Conservation (phyloP, 2,113 vertebrate genomes). For the Cervus canadensis region DNA sequence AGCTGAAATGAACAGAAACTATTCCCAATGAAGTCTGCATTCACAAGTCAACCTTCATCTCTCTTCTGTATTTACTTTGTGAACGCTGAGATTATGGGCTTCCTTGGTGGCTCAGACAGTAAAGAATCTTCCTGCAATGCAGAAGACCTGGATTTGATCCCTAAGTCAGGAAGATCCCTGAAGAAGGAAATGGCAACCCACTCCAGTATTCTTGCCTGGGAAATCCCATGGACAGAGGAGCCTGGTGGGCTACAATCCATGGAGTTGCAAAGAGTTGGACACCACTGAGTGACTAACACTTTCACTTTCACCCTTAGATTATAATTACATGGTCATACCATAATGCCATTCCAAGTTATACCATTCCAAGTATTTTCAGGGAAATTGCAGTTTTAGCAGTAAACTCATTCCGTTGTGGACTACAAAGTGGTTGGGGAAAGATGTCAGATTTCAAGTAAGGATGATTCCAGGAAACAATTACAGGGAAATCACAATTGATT, state of each 20-base stretch:
- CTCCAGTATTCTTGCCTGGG: not conserved
- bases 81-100: slow-evolving; percentile 31
- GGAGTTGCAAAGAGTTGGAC: not conserved
- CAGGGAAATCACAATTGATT: not conserved
- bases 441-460: not conserved
- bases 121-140: not conserved
- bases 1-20: slow-evolving; percentile 46
- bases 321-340: slow-evolving; percentile 47
- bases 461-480: not conserved
- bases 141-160: not conserved
- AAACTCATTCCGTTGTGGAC: not conserved
- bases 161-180: not conserved
- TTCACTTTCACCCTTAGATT: slow-evolving; percentile 24
- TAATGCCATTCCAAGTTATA: slow-evolving; percentile 1
- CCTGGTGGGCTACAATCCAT: not conserved
- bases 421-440: not conserved
- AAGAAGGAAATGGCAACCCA: not conserved
- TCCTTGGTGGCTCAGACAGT: not conserved
- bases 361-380: slow-evolving; percentile 48
- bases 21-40: slow-evolving; percentile 32
- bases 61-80: slow-evolving; percentile 23
- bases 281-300: not conserved
- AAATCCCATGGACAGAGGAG: not conserved
- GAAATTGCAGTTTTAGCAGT: not conserved
- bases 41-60: not conserved